Conservation (phyloP, 1,140 invertebrate genomes). For the Hormaphis cornu region DNA sequence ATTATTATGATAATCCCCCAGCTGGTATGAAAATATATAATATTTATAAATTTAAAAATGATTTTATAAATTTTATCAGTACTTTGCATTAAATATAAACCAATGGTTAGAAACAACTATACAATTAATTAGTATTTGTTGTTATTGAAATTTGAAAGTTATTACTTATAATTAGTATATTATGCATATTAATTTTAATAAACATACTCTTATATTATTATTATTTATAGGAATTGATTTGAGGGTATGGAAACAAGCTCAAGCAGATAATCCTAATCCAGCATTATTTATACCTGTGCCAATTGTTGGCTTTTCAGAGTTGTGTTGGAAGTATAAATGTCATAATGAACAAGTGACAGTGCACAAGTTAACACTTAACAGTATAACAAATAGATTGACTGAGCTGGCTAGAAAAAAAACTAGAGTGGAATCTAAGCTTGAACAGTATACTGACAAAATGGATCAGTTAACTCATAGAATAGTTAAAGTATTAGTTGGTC, state of each 20-base stretch:
- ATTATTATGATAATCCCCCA: slow-evolving; percentile 82
- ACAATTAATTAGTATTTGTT: background rate
- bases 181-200: background rate
- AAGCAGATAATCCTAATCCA: slow-evolving; percentile 84
- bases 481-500: slow-evolving; percentile 69
- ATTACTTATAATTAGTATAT: background rate
- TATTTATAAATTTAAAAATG: background rate
- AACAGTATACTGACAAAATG: slow-evolving; percentile 64
- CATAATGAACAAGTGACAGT: slow-evolving; percentile 72
- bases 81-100: background rate
- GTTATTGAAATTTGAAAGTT: background rate
- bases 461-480: slow-evolving; percentile 66
- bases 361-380: slow-evolving; percentile 62
- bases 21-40: slow-evolving; percentile 47
- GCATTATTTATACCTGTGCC: slow-evolving; percentile 81
- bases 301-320: slow-evolving; percentile 78
- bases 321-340: slow-evolving; percentile 72
- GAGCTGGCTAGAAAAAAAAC: slow-evolving; percentile 63
- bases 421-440: slow-evolving; percentile 58
- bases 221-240: slow-evolving; percentile 57
- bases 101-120: too few species aligned
- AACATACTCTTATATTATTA: background rate
- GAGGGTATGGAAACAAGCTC: slow-evolving; percentile 79
- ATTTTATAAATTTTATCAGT: background rate
- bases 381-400: slow-evolving; percentile 64